These are phyloP conservation scores for Cichlasoma orientale DNA, from an alignment of 2,797 vertebrate genomes.

Conservation along the genomic window DNA sequence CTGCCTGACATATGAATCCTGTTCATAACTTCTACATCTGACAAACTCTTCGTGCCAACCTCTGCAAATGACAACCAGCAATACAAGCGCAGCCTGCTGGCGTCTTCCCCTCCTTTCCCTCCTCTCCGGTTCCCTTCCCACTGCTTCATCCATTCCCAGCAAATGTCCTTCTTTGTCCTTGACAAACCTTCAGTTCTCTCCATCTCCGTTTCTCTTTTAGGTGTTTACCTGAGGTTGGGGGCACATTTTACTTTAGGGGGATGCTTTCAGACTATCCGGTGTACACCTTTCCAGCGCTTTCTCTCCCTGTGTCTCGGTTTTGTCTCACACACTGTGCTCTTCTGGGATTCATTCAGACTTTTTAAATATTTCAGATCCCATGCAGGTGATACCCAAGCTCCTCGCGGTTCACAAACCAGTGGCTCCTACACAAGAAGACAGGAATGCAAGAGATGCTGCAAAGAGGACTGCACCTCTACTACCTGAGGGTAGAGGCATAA, in stretches of 20 bases:
- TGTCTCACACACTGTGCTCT: constrained; percentile 31
- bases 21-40: constrained; percentile 38
- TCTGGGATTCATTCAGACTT: constrained; percentile 32
- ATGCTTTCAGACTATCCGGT: constrained; percentile 22
- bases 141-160: constrained; percentile 36
- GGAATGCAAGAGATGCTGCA: background rate
- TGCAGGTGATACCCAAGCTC: constrained; percentile 12
- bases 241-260: constrained; percentile 22
- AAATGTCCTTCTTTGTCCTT: constrained; percentile 59
- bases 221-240: constrained; percentile 39
- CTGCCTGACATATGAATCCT: constrained; percentile 35
- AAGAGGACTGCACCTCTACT: background rate
- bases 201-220: constrained; percentile 14
- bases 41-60: constrained; percentile 10
- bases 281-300: constrained; percentile 6
- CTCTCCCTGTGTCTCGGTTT: constrained; percentile 14
- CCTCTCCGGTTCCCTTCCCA: constrained; percentile 21
- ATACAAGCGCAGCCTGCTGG: constrained; percentile 20
- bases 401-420: constrained; percentile 5
- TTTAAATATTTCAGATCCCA: constrained; percentile 50
- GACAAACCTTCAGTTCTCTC: constrained; percentile 34
- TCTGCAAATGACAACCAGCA: constrained; percentile 29
- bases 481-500: too few species aligned
- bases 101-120: constrained; percentile 31
- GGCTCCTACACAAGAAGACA: background rate